These are phyloP conservation scores for Buathra laborator DNA, from an alignment of 2,888 invertebrate species.

Conservation along the genomic window DNA sequence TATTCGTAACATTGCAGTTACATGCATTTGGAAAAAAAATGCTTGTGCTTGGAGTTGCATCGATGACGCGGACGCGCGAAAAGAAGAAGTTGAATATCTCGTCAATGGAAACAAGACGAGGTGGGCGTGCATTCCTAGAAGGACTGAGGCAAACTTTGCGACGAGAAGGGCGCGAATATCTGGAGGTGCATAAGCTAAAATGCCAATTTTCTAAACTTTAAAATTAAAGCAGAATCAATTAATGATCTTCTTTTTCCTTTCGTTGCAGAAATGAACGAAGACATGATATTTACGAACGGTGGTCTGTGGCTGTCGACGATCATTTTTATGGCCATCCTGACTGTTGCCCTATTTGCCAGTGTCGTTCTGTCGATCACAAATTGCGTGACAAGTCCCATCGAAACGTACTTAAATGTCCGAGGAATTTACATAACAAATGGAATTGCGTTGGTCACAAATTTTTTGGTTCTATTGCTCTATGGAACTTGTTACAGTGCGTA, in stretches of 20 bases:
- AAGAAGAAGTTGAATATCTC: conserved; percentile 68
- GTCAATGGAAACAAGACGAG: conserved; percentile 68
- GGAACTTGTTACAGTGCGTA: conserved; percentile 67
- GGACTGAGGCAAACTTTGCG: neutral
- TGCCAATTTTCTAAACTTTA: neutral
- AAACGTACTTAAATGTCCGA: conserved; percentile 70
- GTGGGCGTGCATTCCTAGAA: conserved; percentile 67
- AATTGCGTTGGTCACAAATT: conserved; percentile 64
- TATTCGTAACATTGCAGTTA: conserved; percentile 58
- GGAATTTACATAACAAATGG: conserved; percentile 71
- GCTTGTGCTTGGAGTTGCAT: conserved; percentile 72
- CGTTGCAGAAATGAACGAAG: conserved; percentile 60
- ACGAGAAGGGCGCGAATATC: neutral
- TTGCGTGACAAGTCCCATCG: conserved; percentile 69
- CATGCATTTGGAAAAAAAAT: conserved; percentile 70
- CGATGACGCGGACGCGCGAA: conserved; percentile 55
- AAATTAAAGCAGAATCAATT: neutral
- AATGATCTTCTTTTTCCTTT: conserved; percentile 24
- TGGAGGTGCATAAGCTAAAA: neutral
- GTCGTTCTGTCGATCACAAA: conserved; percentile 70
- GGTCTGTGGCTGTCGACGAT: conserved; percentile 69
- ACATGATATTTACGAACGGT: conserved; percentile 68
- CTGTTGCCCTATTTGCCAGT: conserved; percentile 60
- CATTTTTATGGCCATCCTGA: conserved; percentile 62
- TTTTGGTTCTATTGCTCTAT: conserved; percentile 69